These are phyloP conservation scores for Hyperoplus immaculatus DNA, from an alignment of 2,797 vertebrate genomes.

Conservation along the genomic window DNA sequence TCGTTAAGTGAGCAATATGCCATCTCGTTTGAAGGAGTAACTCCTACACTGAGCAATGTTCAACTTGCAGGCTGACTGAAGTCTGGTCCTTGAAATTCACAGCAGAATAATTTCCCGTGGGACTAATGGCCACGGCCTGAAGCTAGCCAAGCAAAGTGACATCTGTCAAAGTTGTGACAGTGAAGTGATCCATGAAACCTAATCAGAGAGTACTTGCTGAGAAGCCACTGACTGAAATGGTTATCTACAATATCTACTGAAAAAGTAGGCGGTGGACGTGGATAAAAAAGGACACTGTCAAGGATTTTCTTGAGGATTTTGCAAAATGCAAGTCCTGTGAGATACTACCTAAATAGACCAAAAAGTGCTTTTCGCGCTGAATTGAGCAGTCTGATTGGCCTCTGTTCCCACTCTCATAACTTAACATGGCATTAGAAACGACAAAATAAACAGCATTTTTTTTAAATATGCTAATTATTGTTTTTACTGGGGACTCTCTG, in stretches of 20 bases:
- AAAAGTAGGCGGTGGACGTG: not conserved
- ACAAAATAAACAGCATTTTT: not conserved
- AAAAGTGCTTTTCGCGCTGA: not conserved
- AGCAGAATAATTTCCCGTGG: conserved; percentile 75
- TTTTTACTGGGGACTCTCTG: too few relatives aligned
- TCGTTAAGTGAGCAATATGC: conserved; percentile 41
- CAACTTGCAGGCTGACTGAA: conserved; percentile 52
- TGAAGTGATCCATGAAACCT: conserved; percentile 63
- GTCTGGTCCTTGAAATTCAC: conserved; percentile 66
- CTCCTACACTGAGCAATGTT: conserved; percentile 36
- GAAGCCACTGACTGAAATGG: conserved; percentile 26
- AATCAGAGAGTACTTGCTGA: conserved; percentile 56
- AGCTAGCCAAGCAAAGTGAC: conserved; percentile 71
- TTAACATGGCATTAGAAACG: not conserved
- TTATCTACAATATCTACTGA: conserved; percentile 24
- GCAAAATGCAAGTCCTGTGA: not conserved
- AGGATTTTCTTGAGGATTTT: not conserved
- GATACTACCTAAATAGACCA: not conserved
- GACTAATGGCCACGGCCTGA: conserved; percentile 51
- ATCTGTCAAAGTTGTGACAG: conserved; percentile 71
- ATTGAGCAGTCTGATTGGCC: conserved; percentile 7
- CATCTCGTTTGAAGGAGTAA: conserved; percentile 44
- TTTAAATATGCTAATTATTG: not conserved
- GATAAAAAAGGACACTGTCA: not conserved
- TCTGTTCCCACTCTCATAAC: not conserved